Base-by-base conservation (phyloP, 2,113 vertebrate species). In the Actinemys pallida region DNA sequence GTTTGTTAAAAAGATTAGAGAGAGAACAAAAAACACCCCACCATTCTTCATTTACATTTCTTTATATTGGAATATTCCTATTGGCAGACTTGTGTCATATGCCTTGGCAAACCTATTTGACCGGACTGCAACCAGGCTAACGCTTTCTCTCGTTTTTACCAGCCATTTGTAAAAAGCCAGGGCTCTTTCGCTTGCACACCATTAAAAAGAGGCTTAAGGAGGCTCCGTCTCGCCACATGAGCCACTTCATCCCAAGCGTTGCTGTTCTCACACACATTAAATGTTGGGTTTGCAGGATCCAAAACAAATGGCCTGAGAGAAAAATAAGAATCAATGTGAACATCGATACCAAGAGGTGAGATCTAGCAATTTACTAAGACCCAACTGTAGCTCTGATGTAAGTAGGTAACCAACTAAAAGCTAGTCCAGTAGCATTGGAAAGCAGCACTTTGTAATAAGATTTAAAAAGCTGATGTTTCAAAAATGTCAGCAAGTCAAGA, bases 91-190 rank as follows among this genome's bases (percentile, higher is more conserved):
- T 35, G 27, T 45, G 35, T 78, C 6, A 62, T 19, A 50, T 27
- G 31, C 39, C n/a, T 69, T 22, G 47, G 12, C 27, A 45, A 45
- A 11, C 20, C 45, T 54, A 27, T 53, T 35, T 59, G 35, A 35
- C 39, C 50, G 47, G 24, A 27, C 65, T 50, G 50, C 50, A 50
- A 50, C 50, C 50, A 50, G 50, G 50, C 50, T 50, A 14, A 50
- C 4, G 4, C 14, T 50, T 50, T 50, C 50, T 50, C 50, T 50
- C 50, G 14, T 76, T 42, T 89, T 94, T 81, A 96, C 94, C 86
- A 93, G 20, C n/a, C 65, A 11, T 84, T 92, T 87, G 89, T 95
- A 84, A 97, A 97, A 86, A 95, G 79, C 85, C 94, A 91, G 5
- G 39, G 91, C 17, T 50, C 9, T 59, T 90, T 95, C 31, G 83